Evolutionary conservation across 2,888 invertebrate genomes (phyloP).

Genomic region (Smittia aterrima): DNA sequence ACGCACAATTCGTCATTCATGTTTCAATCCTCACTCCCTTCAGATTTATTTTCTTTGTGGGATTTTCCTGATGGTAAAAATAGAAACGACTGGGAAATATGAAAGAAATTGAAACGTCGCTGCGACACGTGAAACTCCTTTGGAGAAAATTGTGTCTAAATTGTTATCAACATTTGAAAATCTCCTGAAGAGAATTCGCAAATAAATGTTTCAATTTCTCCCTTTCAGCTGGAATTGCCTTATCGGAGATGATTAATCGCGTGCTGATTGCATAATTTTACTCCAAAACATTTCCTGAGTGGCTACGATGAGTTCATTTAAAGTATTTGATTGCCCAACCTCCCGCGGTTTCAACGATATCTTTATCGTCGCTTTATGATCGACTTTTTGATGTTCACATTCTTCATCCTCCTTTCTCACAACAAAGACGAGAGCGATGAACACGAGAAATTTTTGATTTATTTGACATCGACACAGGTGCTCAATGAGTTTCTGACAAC

Average conservation of each 20-base stretch:
- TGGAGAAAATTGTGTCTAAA: neutral
- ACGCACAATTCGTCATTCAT: neutral
- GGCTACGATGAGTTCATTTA: no score
- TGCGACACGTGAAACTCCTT: slow-evolving; percentile 10
- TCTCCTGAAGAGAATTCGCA: no score
- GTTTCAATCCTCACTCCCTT: neutral
- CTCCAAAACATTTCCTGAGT: neutral
- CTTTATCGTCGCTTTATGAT: neutral
- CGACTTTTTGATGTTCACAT: slow-evolving; percentile 1
- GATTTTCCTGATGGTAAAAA: neutral
- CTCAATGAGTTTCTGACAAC: no score
- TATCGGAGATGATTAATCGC: neutral
- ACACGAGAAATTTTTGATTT: neutral
- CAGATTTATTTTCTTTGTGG: neutral
- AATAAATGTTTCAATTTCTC: no score
- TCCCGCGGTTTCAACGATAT: neutral
- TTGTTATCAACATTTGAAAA: neutral
- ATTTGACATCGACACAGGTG: neutral
- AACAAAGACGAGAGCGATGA: neutral
- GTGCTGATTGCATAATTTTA: neutral
- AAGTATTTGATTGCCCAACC: no score
- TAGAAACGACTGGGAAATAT: neutral
- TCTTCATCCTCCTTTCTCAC: neutral
- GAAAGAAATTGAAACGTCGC: neutral
- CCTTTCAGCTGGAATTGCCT: no score